Base-by-base conservation (phyloP, 2,113 vertebrate genomes). In the Microcebus murinus region DNA sequence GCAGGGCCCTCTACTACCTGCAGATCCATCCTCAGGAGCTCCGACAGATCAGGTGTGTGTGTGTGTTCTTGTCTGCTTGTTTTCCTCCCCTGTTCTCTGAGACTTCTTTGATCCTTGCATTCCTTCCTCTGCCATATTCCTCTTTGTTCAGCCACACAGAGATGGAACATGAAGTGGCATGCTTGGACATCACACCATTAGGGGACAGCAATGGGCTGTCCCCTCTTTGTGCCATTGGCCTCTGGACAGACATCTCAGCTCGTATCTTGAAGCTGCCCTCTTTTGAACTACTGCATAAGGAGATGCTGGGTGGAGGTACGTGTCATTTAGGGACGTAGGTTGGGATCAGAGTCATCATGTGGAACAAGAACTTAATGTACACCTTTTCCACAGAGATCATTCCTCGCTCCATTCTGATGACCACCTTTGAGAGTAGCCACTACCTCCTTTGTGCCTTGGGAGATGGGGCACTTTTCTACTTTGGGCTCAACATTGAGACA, bases 111-210 rank as follows among this genome's bases (percentile, higher is more conserved):
- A 7, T 15, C 27, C 14, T 3, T 34, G 3, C 36, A 14, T 50
- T 48, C 42, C 55, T 80, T 61, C 80, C 34, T 61, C 18, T 87
- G 63, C 25, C 50, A 39, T 83, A 55, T 63, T 90, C 6, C 8
- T 97, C 65, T 87, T 57, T 70, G 83, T 95, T 91, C 12, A 99
- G 99, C 97, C 99, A 99, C 97, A 99, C 99, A 0, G 99, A 99
- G 97, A 99, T 99, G 99, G 99, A 99, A 96, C 99, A 99, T 0
- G 99, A 99, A 95, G 99, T 99, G 89, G 99, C 99, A 93, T 99
- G 99, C 97, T 97, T 99, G 98, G 99, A 99, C 98, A 99, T 99
- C 98, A 99, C 99, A 1, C 99, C 99, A 0, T 84, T 99, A 84
- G 99, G 99, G 45, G 99, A 99, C 85, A 99, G 98, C 55, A 98